A percentile compares a stretch with the other conserved stretches of the same genome.
phyloP scores from a whole-genome alignment of 92 coral and sea anemone species.

The Paramuricea clavata region DNA sequence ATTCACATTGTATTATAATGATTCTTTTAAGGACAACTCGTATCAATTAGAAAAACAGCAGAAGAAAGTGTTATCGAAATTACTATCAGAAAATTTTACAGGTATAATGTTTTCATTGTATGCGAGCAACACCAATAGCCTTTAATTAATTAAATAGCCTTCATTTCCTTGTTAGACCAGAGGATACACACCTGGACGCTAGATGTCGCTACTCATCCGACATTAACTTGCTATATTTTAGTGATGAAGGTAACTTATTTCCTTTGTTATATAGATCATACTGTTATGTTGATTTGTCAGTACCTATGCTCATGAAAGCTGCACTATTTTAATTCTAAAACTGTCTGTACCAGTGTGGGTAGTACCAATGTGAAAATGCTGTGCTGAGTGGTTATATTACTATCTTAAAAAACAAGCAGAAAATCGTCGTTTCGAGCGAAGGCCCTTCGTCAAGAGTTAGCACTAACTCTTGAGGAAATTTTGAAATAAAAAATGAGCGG shows the following conservation, averaged over 20 bases:
- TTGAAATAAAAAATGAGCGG: too few species aligned
- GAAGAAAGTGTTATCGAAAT: slow-evolving; percentile 69
- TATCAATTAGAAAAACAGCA: slow-evolving; percentile 63
- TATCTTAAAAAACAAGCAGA: too few species aligned
- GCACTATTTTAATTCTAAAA: too few species aligned
- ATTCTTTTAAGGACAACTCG: slow-evolving; percentile 73
- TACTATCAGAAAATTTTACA: slow-evolving; percentile 80
- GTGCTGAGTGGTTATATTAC: too few species aligned
- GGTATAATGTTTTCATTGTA: slow-evolving; percentile 55
- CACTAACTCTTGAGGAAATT: too few species aligned
- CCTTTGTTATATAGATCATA: background rate
- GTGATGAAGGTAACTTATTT: slow-evolving; percentile 74
- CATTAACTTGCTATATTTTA: slow-evolving; percentile 88
- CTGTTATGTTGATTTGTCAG: background rate
- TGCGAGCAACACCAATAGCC: background rate
- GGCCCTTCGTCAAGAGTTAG: too few species aligned
- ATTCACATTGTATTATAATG: too few species aligned
- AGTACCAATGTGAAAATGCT: too few species aligned
- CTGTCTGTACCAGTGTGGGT: too few species aligned
- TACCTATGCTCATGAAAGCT: too few species aligned
- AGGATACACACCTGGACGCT: slow-evolving; percentile 85
- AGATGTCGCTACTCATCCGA: slow-evolving; percentile 80
- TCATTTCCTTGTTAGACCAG: slow-evolving; percentile 75
- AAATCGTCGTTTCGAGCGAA: too few species aligned
- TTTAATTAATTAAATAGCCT: too few species aligned